Conservation (phyloP, 64 coral and sea anemone species). For the Pocillopora verrucosa region DNA sequence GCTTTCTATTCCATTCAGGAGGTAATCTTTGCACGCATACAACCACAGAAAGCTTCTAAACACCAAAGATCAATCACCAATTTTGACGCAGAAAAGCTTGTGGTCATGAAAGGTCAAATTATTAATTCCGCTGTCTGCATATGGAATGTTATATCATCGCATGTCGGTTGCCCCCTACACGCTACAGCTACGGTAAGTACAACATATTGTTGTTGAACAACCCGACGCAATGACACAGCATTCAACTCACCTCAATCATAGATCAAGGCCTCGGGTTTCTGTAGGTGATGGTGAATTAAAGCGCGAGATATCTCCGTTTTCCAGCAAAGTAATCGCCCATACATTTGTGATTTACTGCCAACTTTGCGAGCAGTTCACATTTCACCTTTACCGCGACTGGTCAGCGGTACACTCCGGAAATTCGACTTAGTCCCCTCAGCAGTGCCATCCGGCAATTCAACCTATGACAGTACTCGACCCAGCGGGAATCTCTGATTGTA, state of each 20-base stretch:
- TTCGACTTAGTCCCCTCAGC: slow-evolving; percentile 6
- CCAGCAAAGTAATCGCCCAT: not conserved
- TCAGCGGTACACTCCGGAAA: slow-evolving; percentile 43
- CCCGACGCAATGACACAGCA: not conserved
- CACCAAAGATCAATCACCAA: not conserved
- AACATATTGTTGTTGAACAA: not conserved
- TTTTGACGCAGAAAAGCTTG: slow-evolving; percentile 5
- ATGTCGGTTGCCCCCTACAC: slow-evolving; percentile 10
- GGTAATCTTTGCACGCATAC: not conserved
- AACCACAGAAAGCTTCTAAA: not conserved
- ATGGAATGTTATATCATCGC: not conserved
- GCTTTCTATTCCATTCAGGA: not conserved
- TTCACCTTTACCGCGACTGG: slow-evolving; percentile 21
- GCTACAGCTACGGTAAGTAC: not conserved
- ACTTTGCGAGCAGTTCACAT: slow-evolving; percentile 18
- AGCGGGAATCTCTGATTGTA: no score
- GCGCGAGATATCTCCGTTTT: not conserved
- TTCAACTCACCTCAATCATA: not conserved
- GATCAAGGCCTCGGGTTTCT: not conserved
- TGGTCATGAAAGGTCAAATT: slow-evolving; percentile 39
- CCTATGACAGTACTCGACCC: not conserved
- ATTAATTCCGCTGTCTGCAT: slow-evolving; percentile 1
- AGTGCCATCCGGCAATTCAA: not conserved
- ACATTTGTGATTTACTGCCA: not conserved
- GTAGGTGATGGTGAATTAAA: not conserved